Conservation (phyloP, 2,113 vertebrate species). For the Misgurnus anguillicaudatus region DNA sequence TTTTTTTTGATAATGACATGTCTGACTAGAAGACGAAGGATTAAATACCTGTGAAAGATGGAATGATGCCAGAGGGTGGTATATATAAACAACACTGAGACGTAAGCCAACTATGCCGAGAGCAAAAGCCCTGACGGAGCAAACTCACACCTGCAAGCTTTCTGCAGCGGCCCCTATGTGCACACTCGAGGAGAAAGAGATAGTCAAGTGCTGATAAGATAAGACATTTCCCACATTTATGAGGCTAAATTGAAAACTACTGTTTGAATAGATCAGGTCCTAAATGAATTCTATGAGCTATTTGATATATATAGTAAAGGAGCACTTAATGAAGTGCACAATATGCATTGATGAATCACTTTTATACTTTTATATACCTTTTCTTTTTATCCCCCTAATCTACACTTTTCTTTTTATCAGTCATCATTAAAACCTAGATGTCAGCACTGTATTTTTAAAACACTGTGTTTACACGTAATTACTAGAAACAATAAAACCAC, state of each 20-base stretch:
- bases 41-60: conserved; percentile 50
- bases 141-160: conserved; percentile 46
- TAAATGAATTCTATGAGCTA: conserved; percentile 4
- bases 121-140: conserved; percentile 46
- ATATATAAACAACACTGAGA: conserved; percentile 13
- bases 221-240: conserved; percentile 51
- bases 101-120: conserved; percentile 22
- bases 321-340: neutral
- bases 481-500: conserved; percentile 54
- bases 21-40: conserved; percentile 26
- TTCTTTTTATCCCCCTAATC: conserved; percentile 8
- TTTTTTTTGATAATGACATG: conserved; percentile 35
- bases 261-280: conserved; percentile 12
- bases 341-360: conserved; percentile 9
- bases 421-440: conserved; percentile 42
- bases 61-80: conserved; percentile 16
- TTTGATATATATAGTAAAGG: neutral
- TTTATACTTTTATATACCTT: neutral
- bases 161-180: conserved; percentile 51
- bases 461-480: conserved; percentile 53
- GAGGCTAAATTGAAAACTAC: conserved; percentile 18
- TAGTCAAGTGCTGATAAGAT: conserved; percentile 40
- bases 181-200: conserved; percentile 40
- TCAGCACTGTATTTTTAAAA: conserved; percentile 53
- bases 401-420: conserved; percentile 35